phyloP scores from a whole-genome alignment of 2,888 invertebrate genomes.

The Drosophila anceps region DNA sequence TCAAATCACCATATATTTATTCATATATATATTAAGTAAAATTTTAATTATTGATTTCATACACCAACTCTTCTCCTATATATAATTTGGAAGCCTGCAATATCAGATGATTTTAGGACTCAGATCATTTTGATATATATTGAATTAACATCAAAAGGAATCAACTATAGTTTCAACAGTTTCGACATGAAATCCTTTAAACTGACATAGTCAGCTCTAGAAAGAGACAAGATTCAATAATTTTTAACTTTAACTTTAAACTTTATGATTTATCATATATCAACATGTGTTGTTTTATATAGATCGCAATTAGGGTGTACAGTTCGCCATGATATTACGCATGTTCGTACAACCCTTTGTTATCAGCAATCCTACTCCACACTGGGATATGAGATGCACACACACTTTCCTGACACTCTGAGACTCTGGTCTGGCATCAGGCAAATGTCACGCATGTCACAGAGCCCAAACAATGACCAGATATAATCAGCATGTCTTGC shows the following conservation, averaged over 20 bases:
- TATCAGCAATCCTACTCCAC: conserved; percentile 44
- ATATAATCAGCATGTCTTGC: conserved; percentile 60
- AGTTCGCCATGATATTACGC: conserved; percentile 6
- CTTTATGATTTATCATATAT: not conserved
- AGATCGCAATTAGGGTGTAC: not conserved
- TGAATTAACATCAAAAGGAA: not conserved
- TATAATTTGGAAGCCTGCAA: too few relatives aligned
- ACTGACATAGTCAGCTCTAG: too few relatives aligned
- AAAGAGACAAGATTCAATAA: not conserved
- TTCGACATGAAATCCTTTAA: not conserved
- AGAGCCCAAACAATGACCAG: conserved; percentile 65
- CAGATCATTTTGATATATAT: not conserved
- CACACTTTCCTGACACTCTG: conserved; percentile 44
- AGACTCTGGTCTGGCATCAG: conserved; percentile 46
- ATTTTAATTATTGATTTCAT: too few relatives aligned
- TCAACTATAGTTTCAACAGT: not conserved
- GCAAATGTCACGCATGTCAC: conserved; percentile 74
- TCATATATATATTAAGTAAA: not conserved
- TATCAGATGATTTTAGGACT: too few relatives aligned
- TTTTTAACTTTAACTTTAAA: too few relatives aligned
- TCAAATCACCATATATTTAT: too few relatives aligned
- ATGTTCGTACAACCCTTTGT: conserved; percentile 52
- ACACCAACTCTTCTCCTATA: not conserved
- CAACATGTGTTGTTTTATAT: not conserved
- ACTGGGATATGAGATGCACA: conserved; percentile 40